These are phyloP conservation scores for Achlya flavicornis DNA, from an alignment of 2,888 invertebrate genomes.

Conservation along the genomic window DNA sequence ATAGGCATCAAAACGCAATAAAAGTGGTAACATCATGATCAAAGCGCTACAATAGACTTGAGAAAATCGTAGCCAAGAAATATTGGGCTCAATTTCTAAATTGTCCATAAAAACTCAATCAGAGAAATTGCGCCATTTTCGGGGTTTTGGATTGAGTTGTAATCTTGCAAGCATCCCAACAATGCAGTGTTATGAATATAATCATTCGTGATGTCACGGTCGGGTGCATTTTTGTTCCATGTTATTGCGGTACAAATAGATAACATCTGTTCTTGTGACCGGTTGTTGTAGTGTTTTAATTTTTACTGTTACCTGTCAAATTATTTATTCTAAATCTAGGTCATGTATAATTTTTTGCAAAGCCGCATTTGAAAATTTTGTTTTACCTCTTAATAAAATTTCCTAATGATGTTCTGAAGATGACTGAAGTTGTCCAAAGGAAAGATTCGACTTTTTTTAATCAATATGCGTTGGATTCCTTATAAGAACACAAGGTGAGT, in stretches of 20 bases:
- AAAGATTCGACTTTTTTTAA: not conserved
- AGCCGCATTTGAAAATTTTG: too few relatives aligned
- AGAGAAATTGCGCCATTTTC: not conserved
- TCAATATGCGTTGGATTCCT: not conserved
- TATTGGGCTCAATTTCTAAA: not conserved
- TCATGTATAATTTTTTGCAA: too few relatives aligned
- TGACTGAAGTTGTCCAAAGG: not conserved
- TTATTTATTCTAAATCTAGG: not conserved
- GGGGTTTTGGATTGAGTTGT: not conserved
- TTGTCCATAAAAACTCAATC: not conserved
- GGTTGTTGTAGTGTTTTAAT: not conserved
- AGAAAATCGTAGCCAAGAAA: not conserved
- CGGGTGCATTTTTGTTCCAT: constrained; percentile 26
- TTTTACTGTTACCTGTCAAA: constrained; percentile 1
- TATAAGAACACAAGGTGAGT: not conserved
- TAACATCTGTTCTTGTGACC: constrained; percentile 2
- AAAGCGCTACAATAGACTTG: not conserved
- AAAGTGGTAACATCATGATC: not conserved
- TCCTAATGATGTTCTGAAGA: too few relatives aligned
- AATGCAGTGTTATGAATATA: constrained; percentile 21
- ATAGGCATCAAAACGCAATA: not conserved
- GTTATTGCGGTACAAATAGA: constrained; percentile 18
- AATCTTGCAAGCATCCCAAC: constrained; percentile 19
- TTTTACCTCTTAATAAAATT: too few relatives aligned
- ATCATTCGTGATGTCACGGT: constrained; percentile 26